These are phyloP conservation scores for Pycnonotus jocosus DNA, from an alignment of 2,113 vertebrate genomes.

Conservation along the genomic window DNA sequence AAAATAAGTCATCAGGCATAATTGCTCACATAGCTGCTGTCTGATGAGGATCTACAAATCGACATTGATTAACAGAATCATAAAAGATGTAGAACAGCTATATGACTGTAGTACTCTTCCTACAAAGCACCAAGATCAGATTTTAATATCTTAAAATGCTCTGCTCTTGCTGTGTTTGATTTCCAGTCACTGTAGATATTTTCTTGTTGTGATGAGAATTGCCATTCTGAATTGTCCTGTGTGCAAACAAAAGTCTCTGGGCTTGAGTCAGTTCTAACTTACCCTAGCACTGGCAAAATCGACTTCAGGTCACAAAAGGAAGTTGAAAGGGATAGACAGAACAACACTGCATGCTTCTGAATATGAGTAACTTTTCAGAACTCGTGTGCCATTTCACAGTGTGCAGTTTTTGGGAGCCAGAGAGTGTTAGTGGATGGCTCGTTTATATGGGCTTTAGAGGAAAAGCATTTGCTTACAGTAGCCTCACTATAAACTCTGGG, in stretches of 20 bases:
- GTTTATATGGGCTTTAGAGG: slow-evolving; percentile 46
- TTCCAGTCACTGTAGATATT: neutral
- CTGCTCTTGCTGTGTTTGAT: neutral
- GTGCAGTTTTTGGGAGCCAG: neutral
- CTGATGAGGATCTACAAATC: neutral
- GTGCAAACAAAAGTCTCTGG: neutral
- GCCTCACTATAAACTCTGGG: neutral
- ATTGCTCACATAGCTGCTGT: neutral
- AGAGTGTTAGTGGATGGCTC: neutral
- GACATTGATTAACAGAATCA: neutral
- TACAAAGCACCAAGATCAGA: neutral
- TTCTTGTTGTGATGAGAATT: neutral
- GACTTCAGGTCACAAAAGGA: neutral
- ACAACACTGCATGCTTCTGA: neutral
- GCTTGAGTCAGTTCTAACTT: neutral
- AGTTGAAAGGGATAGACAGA: neutral
- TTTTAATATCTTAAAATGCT: neutral
- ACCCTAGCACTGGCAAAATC: neutral
- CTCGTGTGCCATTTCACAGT: neutral
- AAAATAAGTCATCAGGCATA: neutral
- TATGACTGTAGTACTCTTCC: neutral
- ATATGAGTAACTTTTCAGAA: neutral
- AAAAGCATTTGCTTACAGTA: slow-evolving; percentile 50
- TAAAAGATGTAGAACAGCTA: neutral
- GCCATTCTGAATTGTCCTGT: neutral